These are phyloP conservation scores for Cranoglanis bouderius DNA, from an alignment of 2,113 vertebrate genomes.

Conservation along the genomic window DNA sequence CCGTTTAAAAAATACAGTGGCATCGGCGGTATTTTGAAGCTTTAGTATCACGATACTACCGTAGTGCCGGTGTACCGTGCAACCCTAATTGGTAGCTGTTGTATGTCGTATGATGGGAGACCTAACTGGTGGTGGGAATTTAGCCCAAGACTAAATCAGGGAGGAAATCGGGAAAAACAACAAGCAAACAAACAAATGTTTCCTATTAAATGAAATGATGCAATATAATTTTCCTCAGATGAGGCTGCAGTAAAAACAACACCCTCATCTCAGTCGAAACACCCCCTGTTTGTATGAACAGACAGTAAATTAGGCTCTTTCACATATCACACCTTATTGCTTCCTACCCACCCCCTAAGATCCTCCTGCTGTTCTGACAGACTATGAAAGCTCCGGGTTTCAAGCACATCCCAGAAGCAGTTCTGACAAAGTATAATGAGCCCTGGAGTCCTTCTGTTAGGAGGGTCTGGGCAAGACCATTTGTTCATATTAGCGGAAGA, in stretches of 20 bases:
- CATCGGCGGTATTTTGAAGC: too few species aligned
- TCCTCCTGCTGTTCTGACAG: not conserved
- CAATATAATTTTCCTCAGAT: not conserved
- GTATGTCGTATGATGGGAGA: not conserved
- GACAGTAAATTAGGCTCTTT: not conserved
- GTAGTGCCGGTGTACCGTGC: too few species aligned
- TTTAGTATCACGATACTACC: too few species aligned
- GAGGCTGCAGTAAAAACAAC: not conserved
- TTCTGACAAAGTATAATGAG: not conserved
- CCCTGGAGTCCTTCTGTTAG: not conserved
- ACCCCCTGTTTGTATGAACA: not conserved
- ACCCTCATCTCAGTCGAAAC: not conserved
- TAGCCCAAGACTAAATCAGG: not conserved
- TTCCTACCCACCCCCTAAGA: not conserved
- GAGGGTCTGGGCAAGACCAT: not conserved
- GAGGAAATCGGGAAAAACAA: too few species aligned
- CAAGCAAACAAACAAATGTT: not conserved
- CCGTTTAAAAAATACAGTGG: too few species aligned
- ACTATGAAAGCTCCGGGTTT: not conserved
- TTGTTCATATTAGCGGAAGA: not conserved
- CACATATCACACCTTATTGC: not conserved
- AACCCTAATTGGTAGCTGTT: not conserved
- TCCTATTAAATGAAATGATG: not conserved
- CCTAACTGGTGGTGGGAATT: not conserved
- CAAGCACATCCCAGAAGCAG: not conserved